Percentiles rank a stretch among this genome's conserved stretches.
phyloP scores from a whole-genome alignment of 1,140 invertebrate species.

The Pogonomyrmex barbatus region DNA sequence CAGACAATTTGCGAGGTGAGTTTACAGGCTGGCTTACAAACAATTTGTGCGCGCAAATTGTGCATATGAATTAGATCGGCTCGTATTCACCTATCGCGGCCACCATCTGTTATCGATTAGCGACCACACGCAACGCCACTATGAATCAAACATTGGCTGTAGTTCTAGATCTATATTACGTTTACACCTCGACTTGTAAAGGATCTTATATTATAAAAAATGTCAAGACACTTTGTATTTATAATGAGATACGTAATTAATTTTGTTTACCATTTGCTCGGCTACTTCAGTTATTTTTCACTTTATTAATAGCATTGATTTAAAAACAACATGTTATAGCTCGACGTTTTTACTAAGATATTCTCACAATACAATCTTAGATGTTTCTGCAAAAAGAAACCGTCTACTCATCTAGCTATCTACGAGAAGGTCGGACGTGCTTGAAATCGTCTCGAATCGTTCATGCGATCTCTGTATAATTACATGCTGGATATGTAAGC shows the following conservation, averaged over 20 bases:
- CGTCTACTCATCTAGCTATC: not conserved
- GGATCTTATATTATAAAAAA: not conserved
- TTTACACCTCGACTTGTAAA: not conserved
- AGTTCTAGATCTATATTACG: not conserved
- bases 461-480: slow-evolving; percentile 30
- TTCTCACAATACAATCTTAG: not conserved
- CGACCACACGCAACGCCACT: not conserved
- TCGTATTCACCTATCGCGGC: not conserved
- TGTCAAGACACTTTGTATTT: not conserved
- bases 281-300: not conserved
- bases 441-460: slow-evolving; percentile 13
- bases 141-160: slow-evolving; percentile 20
- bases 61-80: slow-evolving; percentile 12
- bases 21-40: not conserved
- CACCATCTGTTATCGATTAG: slow-evolving; percentile 24
- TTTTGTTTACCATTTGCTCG: not conserved
- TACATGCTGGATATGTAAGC: not conserved
- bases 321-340: not conserved
- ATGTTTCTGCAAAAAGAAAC: not conserved
- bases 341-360: not conserved
- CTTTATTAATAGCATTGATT: not conserved
- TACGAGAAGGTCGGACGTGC: not conserved
- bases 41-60: slow-evolving; percentile 18
- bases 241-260: not conserved
- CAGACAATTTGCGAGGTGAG: not conserved